Conservation (phyloP, 2,797 vertebrate genomes). For the Taenioides sp. region DNA sequence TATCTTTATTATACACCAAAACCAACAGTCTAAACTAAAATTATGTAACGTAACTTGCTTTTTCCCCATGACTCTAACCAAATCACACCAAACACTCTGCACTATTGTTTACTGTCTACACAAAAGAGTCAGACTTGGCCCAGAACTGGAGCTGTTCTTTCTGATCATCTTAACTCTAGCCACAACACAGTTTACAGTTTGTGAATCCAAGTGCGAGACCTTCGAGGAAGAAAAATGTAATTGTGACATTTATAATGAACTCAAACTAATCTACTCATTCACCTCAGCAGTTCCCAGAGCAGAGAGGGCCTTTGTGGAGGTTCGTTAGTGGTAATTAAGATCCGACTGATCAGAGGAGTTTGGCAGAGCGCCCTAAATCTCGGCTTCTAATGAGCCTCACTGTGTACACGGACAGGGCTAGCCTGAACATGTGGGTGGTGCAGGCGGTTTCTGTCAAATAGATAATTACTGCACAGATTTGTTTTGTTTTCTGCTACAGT, state of each 20-base stretch:
- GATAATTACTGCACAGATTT: not conserved
- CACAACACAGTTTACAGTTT: constrained; percentile 8
- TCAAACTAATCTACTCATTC: constrained; percentile 10
- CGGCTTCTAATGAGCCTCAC: constrained; percentile 1
- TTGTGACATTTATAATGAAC: constrained; percentile 1
- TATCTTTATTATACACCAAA: not conserved
- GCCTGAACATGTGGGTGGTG: constrained; percentile 1
- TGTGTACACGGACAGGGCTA: not conserved
- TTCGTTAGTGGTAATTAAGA: constrained; percentile 53
- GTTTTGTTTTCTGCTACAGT: constrained; percentile 4
- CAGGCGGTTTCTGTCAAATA: not conserved
- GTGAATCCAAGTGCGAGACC: not conserved
- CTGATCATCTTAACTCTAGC: not conserved
- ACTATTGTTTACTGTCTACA: constrained; percentile 2
- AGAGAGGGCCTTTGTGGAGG: constrained; percentile 53
- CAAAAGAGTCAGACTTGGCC: constrained; percentile 1
- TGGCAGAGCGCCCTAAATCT: constrained; percentile 12
- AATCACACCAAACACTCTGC: not conserved
- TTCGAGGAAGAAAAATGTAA: not conserved
- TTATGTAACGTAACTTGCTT: not conserved
- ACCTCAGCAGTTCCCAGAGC: constrained; percentile 44
- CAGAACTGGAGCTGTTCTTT: not conserved
- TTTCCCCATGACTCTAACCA: not conserved
- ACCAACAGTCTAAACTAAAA: not conserved
- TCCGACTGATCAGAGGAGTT: constrained; percentile 21